A percentile compares a stretch with the other conserved stretches of the same genome.
Evolutionary conservation across 2,888 invertebrate genomes (phyloP).

Genomic region (Neria commutata): DNA sequence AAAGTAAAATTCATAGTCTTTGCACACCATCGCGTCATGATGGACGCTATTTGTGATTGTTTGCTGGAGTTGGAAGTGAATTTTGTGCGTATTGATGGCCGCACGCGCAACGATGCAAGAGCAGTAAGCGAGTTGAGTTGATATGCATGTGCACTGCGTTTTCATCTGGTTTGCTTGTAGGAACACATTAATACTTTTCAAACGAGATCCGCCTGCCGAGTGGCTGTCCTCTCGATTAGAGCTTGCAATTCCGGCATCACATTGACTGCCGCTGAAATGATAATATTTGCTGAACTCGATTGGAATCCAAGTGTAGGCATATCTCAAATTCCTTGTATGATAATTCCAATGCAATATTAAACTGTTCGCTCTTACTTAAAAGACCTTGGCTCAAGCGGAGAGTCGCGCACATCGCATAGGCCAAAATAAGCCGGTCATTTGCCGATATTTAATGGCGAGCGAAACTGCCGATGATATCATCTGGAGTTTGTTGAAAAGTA

Average conservation of each 20-base stretch:
- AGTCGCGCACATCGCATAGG: slow-evolving; percentile 94
- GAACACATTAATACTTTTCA: slow-evolving; percentile 82
- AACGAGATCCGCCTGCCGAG: slow-evolving; percentile 66
- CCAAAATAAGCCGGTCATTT: slow-evolving; percentile 75
- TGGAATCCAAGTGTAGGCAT: slow-evolving; percentile 94
- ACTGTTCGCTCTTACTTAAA: too few species aligned
- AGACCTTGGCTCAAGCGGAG: slow-evolving; percentile 94
- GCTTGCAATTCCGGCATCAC: slow-evolving; percentile 94
- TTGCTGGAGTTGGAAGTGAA: slow-evolving; percentile 68
- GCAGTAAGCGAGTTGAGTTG: slow-evolving; percentile 64
- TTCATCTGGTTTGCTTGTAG: too few species aligned
- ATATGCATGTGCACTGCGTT: too few species aligned
- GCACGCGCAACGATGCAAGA: slow-evolving; percentile 74
- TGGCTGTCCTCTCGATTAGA: slow-evolving; percentile 87
- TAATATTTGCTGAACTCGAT: slow-evolving; percentile 91
- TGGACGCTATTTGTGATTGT: slow-evolving; percentile 77
- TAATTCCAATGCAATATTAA: too few species aligned
- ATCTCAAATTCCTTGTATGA: too few species aligned
- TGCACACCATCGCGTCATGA: slow-evolving; percentile 85
- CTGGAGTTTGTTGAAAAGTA: slow-evolving; percentile 85
- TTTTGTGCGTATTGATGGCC: slow-evolving; percentile 89
- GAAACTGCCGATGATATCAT: slow-evolving; percentile 90
- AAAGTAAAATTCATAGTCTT: slow-evolving; percentile 87
- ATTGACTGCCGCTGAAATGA: slow-evolving; percentile 86
- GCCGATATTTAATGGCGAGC: slow-evolving; percentile 84